These are phyloP conservation scores for Psettodes erumei DNA, from an alignment of 2,113 vertebrate species.

Conservation along the genomic window DNA sequence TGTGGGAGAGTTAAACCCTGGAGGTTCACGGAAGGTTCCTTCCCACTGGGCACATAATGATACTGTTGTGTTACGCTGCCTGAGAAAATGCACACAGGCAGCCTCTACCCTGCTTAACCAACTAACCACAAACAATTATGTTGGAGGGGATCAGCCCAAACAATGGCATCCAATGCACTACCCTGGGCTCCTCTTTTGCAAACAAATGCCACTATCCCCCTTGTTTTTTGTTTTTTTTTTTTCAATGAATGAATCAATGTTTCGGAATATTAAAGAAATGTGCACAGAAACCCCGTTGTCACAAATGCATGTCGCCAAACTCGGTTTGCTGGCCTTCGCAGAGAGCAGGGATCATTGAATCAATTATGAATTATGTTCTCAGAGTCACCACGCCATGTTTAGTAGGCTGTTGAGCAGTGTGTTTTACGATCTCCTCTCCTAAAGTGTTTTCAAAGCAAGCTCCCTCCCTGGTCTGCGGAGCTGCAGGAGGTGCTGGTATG, in stretches of 20 bases:
- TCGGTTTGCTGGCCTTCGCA: constrained; percentile 4
- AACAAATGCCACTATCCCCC: constrained; percentile 43
- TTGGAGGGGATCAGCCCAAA: constrained; percentile 64
- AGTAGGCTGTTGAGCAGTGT: constrained; percentile 41
- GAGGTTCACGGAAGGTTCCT: constrained; percentile 75
- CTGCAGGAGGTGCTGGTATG: constrained; percentile 72
- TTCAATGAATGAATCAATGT: constrained; percentile 40
- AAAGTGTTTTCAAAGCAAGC: constrained; percentile 64
- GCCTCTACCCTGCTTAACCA: constrained; percentile 72
- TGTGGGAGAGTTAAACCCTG: constrained; percentile 76
- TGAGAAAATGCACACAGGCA: constrained; percentile 75
- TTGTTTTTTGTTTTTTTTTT: too few relatives aligned
- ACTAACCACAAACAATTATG: constrained; percentile 76
- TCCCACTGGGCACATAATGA: constrained; percentile 81
- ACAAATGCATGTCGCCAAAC: constrained; percentile 9
- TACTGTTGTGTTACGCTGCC: constrained; percentile 78
- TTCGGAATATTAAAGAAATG: constrained; percentile 24
- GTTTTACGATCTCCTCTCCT: constrained; percentile 59
- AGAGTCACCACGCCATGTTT: constrained; percentile 47
- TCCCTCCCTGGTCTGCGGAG: constrained; percentile 47
- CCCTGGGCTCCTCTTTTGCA: constrained; percentile 45
- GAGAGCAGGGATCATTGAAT: constrained; percentile 30
- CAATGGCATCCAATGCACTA: constrained; percentile 68
- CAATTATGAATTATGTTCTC: constrained; percentile 46
- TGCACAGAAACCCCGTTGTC: constrained; percentile 15